Evolutionary conservation across 2,888 invertebrate genomes (phyloP).

Genomic region (Pteria penguin): DNA sequence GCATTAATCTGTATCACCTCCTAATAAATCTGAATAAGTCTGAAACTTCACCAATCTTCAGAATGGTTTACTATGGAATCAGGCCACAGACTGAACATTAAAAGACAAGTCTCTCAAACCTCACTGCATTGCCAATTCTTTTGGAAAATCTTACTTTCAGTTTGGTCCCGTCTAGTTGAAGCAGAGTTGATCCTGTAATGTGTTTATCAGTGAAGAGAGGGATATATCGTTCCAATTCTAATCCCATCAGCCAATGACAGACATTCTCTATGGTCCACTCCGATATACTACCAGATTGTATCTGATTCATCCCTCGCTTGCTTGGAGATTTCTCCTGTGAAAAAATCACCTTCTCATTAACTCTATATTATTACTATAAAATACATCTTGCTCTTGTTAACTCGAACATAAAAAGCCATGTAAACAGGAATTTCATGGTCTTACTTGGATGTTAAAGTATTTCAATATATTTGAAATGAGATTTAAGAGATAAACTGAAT

Average conservation of each 20-base stretch:
- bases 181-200: slow-evolving; percentile 91
- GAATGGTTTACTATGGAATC: not conserved
- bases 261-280: slow-evolving; percentile 92
- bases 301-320: slow-evolving; percentile 64
- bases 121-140: too few species aligned
- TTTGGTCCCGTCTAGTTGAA: slow-evolving; percentile 93
- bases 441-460: too few species aligned
- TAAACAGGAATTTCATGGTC: too few species aligned
- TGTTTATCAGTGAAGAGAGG: slow-evolving; percentile 81
- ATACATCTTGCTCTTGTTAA: too few species aligned
- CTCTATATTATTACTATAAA: too few species aligned
- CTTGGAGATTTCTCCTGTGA: slow-evolving; percentile 6
- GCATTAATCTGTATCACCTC: too few species aligned
- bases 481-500: too few species aligned
- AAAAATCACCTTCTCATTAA: not conserved
- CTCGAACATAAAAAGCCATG: too few species aligned
- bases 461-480: too few species aligned
- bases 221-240: slow-evolving; percentile 75
- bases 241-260: slow-evolving; percentile 92
- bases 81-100: too few species aligned
- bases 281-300: slow-evolving; percentile 81
- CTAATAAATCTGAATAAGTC: too few species aligned
- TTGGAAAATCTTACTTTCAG: slow-evolving; percentile 89
- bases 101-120: not conserved
- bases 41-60: not conserved